Conservation (phyloP, 2,797 vertebrate genomes). For the Vultur gryphus region DNA sequence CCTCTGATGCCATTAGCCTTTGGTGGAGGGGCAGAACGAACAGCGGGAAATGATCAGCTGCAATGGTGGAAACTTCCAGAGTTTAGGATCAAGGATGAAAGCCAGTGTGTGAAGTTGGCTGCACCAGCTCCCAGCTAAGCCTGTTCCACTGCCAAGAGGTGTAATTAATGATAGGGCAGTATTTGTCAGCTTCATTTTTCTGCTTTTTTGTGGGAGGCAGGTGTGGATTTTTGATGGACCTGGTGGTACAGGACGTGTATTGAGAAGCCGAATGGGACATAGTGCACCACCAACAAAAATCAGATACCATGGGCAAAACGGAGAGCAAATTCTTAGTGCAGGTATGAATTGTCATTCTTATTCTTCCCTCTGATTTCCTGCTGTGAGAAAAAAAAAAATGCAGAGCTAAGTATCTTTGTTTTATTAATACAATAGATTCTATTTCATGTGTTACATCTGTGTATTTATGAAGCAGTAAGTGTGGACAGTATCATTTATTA, state of each 20-base stretch:
- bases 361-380: background rate
- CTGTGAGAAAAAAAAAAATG: background rate
- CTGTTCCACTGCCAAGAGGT: background rate
- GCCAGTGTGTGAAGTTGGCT: background rate
- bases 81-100: background rate
- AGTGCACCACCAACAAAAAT: conserved; percentile 89
- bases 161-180: background rate
- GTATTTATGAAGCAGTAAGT: background rate
- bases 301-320: conserved; percentile 85
- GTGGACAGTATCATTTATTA: background rate
- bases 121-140: background rate
- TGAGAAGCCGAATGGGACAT: conserved; percentile 87
- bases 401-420: background rate
- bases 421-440: background rate
- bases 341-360: conserved; percentile 67
- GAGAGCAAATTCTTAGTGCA: conserved; percentile 91
- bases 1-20: background rate
- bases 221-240: conserved; percentile 96
- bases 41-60: background rate
- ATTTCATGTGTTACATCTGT: background rate
- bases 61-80: background rate
- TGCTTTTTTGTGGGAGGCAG: conserved; percentile 67
- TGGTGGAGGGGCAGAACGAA: background rate
- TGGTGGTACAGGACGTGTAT: conserved; percentile 83
- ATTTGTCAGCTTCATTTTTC: background rate